Evolutionary conservation across 2,888 invertebrate species (phyloP).

Genomic region (Mystacides longicornis): DNA sequence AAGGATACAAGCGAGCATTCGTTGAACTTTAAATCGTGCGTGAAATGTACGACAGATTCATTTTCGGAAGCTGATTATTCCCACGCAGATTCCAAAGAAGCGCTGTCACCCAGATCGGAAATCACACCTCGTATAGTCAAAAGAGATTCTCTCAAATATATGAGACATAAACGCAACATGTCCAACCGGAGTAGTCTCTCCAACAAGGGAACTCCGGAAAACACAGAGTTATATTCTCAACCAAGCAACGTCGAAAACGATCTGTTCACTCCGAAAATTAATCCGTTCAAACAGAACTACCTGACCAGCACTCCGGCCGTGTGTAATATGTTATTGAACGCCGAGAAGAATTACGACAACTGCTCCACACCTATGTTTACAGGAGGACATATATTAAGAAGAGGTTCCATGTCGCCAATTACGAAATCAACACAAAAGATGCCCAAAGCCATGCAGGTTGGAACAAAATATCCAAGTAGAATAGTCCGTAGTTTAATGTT

Average conservation of each 20-base stretch:
- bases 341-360: slow-evolving; percentile 28
- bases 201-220: not conserved
- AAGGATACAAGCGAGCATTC: slow-evolving; percentile 15
- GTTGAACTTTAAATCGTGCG: slow-evolving; percentile 35
- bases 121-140: slow-evolving; percentile 23
- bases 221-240: not conserved
- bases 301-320: slow-evolving; percentile 45
- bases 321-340: slow-evolving; percentile 11
- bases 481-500: not conserved
- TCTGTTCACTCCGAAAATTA: slow-evolving; percentile 9
- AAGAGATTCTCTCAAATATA: slow-evolving; percentile 35
- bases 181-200: slow-evolving; percentile 8
- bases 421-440: slow-evolving; percentile 81
- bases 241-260: not conserved
- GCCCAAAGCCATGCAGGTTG: slow-evolving; percentile 85
- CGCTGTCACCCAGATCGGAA: slow-evolving; percentile 14
- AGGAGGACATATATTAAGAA: slow-evolving; percentile 36
- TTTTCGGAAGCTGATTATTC: slow-evolving; percentile 17
- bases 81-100: not conserved
- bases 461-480: slow-evolving; percentile 23
- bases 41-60: slow-evolving; percentile 39
- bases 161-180: slow-evolving; percentile 8
- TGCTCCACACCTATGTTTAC: slow-evolving; percentile 39
- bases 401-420: slow-evolving; percentile 82
- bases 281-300: slow-evolving; percentile 35